Percentiles rank a stretch among this genome's conserved stretches.
Evolutionary conservation across 2,797 vertebrate genomes (phyloP).

Genomic region (Cirrhinus mrigala): DNA sequence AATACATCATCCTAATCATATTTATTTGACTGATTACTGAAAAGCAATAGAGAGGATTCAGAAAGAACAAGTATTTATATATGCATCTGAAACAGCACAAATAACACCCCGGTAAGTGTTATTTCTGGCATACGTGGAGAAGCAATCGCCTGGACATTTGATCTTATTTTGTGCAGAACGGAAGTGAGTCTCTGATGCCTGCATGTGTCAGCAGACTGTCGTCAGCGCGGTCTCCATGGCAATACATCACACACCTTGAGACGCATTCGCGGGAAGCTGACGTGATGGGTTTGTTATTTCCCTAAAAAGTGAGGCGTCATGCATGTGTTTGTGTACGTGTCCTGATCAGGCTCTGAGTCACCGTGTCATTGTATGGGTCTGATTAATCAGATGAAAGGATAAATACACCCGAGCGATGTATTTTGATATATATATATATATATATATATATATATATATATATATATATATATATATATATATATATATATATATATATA

Average conservation of each 20-base stretch:
- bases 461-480: no score
- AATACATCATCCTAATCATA: not conserved
- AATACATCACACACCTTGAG: constrained; percentile 34
- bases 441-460: no score
- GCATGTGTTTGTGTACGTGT: constrained; percentile 13
- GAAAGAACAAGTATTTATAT: not conserved
- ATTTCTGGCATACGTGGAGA: not conserved
- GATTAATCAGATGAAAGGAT: not conserved
- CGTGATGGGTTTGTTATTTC: constrained; percentile 47
- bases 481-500: no score
- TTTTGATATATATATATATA: constrained; percentile 21
- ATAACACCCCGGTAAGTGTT: not conserved
- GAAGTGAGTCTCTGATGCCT: not conserved
- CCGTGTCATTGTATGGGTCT: not conserved
- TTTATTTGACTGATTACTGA: not conserved
- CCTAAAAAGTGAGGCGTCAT: constrained; percentile 15
- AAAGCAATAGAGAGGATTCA: not conserved
- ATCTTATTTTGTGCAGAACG: not conserved
- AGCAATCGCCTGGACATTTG: not conserved
- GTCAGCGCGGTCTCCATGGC: constrained; percentile 50
- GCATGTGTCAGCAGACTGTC: constrained; percentile 21
- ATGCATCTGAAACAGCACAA: not conserved
- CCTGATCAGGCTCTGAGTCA: constrained; percentile 10
- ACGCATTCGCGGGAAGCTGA: constrained; percentile 34
- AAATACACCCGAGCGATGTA: not conserved